These are phyloP conservation scores for Brachyptera risi DNA, from an alignment of 2,888 invertebrate genomes.

Conservation along the genomic window DNA sequence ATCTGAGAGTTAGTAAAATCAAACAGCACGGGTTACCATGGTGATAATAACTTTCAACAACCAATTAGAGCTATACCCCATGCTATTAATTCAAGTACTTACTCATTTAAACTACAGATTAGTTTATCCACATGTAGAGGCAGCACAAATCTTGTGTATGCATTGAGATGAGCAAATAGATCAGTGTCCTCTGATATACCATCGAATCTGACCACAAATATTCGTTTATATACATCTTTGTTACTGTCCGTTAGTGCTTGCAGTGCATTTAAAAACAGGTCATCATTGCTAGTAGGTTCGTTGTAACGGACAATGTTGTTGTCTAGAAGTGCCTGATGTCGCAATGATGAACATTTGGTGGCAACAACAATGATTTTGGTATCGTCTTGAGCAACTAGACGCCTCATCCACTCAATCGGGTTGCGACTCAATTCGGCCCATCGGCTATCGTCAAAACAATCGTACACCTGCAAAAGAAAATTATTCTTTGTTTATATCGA, in stretches of 20 bases:
- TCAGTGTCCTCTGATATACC: constrained; percentile 23
- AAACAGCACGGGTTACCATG: no score
- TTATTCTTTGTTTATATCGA: no score
- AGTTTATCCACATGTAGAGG: constrained; percentile 22
- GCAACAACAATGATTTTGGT: constrained; percentile 34
- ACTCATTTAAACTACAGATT: no score
- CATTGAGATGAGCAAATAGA: constrained; percentile 17
- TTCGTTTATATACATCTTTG: background rate
- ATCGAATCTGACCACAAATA: constrained; percentile 29
- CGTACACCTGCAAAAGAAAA: constrained; percentile 36
- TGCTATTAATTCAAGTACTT: no score
- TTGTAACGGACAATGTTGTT: constrained; percentile 21
- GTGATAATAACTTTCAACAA: no score
- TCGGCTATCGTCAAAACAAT: constrained; percentile 35
- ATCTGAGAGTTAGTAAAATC: no score
- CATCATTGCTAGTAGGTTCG: constrained; percentile 30
- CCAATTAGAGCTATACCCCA: no score
- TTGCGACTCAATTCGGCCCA: constrained; percentile 33
- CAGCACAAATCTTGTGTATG: constrained; percentile 24
- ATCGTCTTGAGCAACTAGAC: constrained; percentile 29
- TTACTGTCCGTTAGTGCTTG: constrained; percentile 23
- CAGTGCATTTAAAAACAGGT: constrained; percentile 29
- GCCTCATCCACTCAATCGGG: constrained; percentile 35
- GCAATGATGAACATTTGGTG: constrained; percentile 32
- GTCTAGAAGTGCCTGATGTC: constrained; percentile 26